Base-by-base conservation (phyloP, 2,888 invertebrate species). In the Odontothrips loti region DNA sequence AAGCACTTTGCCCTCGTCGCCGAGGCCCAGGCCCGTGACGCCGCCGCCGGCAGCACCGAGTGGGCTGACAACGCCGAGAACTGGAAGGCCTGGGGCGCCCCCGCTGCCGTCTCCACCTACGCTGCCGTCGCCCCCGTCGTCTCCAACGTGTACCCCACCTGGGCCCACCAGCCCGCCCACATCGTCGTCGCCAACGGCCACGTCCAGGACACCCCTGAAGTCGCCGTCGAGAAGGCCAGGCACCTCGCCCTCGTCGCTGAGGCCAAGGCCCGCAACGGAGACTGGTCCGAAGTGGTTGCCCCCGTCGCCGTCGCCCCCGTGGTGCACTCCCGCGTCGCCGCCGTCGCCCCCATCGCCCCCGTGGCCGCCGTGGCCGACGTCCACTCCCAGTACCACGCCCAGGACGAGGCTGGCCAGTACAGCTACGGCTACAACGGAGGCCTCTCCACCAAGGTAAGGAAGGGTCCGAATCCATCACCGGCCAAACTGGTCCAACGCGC, bases 361-460 rank as follows among this genome's bases (percentile, higher is more conserved):
- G 63, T 79, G 6, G 79, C 63, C 79, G 79, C 51, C 80, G 80
- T 68, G 81, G 63, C 81, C 29, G 68, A 75, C 27, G 12, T 75
- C 23, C 47, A 75, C 80, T 82, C 82, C 79, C 84, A 82, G 81
- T 84, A 83, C 80, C 83, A 83, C 79, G 84, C 87, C 86, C 87
- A 87, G 86, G 86, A 86, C 85, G 86, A 86, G 86, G 86, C 86
- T 86, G 87, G 87, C 85, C 86, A 85, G 84, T 85, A 85, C 84
- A 83, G 84, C 84, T 83, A 84, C 85, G 88, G 84, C 68, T 75
- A 75, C 68, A 75, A 75, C 68, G 68, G 68, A 8, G 68, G 68
- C 10, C 68, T 75, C 27, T 75, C 68, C 68, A 75, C 68, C 68
- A 75, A 75, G 68, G 68, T 75, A 75, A 75, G 68, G 23, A 27